Conservation (phyloP, 2,113 vertebrate genomes). For the Narcine bancroftii region DNA sequence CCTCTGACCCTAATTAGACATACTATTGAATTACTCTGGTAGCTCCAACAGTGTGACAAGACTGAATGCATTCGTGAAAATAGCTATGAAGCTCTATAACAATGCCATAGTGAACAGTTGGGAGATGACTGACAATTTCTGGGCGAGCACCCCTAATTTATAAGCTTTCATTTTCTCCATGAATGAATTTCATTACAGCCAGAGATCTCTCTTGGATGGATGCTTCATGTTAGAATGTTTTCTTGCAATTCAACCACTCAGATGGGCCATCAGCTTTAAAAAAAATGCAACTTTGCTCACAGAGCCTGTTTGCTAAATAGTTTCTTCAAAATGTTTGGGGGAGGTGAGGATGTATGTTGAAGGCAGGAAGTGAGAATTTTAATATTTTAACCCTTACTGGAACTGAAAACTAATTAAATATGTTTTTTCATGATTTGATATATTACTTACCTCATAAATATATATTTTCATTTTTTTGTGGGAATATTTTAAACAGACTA, state of each 20-base stretch:
- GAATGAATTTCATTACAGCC: conserved; percentile 37
- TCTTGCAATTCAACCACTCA: conserved; percentile 30
- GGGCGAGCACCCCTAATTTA: conserved; percentile 37
- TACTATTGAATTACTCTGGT: conserved; percentile 16
- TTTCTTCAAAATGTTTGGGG: conserved; percentile 4
- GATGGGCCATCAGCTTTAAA: conserved; percentile 28
- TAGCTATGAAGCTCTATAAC: conserved; percentile 30
- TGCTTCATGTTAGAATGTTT: conserved; percentile 24
- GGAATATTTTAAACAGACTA: no score
- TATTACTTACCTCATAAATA: neutral
- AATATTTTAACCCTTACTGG: neutral
- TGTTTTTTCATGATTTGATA: neutral
- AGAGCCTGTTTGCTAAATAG: neutral
- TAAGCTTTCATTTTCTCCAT: conserved; percentile 38
- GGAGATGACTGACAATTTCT: conserved; percentile 37
- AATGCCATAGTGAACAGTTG: conserved; percentile 34
- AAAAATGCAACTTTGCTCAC: conserved; percentile 33
- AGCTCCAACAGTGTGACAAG: conserved; percentile 33
- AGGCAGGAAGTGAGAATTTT: neutral
- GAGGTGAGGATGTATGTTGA: neutral
- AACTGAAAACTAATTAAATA: neutral
- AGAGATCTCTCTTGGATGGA: conserved; percentile 36
- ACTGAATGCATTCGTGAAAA: conserved; percentile 21
- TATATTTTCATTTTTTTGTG: neutral
- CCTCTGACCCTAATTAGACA: conserved; percentile 33